Evolutionary conservation across 2,888 invertebrate genomes (phyloP), one percentile per base, ranked within the genome.

Genomic region (Lysandra coridon): DNA sequence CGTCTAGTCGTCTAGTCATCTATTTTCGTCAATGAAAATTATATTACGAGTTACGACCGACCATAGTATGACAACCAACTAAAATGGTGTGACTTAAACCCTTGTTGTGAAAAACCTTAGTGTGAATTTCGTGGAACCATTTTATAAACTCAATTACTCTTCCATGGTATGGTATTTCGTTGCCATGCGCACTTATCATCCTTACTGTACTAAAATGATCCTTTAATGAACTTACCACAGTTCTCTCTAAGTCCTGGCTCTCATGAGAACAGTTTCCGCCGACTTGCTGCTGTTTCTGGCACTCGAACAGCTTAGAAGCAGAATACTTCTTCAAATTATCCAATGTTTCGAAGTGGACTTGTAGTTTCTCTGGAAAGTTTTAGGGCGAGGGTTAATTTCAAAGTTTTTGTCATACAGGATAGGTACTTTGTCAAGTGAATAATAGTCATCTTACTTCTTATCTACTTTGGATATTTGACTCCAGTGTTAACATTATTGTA

Each of bases 241-340:
- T 94, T 84, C 94, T 87, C 79, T 94, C 94, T 30, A 94, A 88
- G 81, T 94, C 94, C 84, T 94, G 94, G 82, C 94, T 94, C 85
- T 94, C 94, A 78, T 94, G 94, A 40, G 94, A 94, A 83, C 94
- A 94, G 86, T 94, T 94, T 1, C 93, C 93, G 1, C 94, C 94
- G 40, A 93, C 93, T 86, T 93, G 94, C 84, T 94, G 94, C 82
- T 94, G 93, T 80, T 94, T 94, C 82, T 94, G 94, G 82, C 94
- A 94, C 82, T 94, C 94, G 80, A 93, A 94, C 78, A 94, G 84
- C 83, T 94, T 94, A 1, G 94, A 94, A 1, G 94, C 94, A 1
- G 94, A 94, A 86, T 94, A 94, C 82, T 94, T 94, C 83, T 94
- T 94, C 78, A 94, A 83, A 84, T 94, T 94, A 83, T 94, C 94